These are phyloP conservation scores for Poeciliopsis presidionis DNA, from an alignment of 2,797 vertebrate genomes.

Conservation along the genomic window DNA sequence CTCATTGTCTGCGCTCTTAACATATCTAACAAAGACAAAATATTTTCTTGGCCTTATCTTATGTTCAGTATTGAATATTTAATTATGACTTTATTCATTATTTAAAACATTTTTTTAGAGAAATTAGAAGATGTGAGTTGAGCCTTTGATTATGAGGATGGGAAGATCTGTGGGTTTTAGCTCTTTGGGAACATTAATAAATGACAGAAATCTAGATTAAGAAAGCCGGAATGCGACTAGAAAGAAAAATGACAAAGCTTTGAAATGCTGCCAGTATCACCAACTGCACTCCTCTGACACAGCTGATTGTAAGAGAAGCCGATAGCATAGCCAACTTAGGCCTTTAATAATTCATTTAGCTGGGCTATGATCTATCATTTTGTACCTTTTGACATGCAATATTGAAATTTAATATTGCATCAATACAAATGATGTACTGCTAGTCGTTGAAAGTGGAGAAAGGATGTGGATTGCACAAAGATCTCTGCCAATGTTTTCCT, in stretches of 20 bases:
- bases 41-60: slow-evolving; percentile 50
- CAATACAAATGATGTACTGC: slow-evolving; percentile 88
- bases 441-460: slow-evolving; percentile 68
- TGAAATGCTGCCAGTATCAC: slow-evolving; percentile 83
- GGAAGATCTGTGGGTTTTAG: slow-evolving; percentile 73
- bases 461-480: slow-evolving; percentile 79
- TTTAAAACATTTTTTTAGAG: slow-evolving; percentile 35
- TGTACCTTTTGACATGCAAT: slow-evolving; percentile 89
- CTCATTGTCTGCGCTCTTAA: slow-evolving; percentile 45
- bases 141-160: slow-evolving; percentile 73
- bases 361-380: slow-evolving; percentile 89
- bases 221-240: slow-evolving; percentile 68
- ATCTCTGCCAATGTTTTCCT: slow-evolving; percentile 73
- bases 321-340: slow-evolving; percentile 77
- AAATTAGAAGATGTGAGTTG: slow-evolving; percentile 66
- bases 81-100: slow-evolving; percentile 63
- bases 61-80: slow-evolving; percentile 67
- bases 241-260: slow-evolving; percentile 76
- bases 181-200: slow-evolving; percentile 78
- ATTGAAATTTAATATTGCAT: slow-evolving; percentile 90
- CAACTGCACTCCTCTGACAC: slow-evolving; percentile 81
- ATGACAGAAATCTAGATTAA: slow-evolving; percentile 79
- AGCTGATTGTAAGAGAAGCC: slow-evolving; percentile 83
- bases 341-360: slow-evolving; percentile 88
- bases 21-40: slow-evolving; percentile 49